Evolutionary conservation across 1,140 invertebrate genomes (phyloP).

Genomic region (Zaprionus tsacasi): DNA sequence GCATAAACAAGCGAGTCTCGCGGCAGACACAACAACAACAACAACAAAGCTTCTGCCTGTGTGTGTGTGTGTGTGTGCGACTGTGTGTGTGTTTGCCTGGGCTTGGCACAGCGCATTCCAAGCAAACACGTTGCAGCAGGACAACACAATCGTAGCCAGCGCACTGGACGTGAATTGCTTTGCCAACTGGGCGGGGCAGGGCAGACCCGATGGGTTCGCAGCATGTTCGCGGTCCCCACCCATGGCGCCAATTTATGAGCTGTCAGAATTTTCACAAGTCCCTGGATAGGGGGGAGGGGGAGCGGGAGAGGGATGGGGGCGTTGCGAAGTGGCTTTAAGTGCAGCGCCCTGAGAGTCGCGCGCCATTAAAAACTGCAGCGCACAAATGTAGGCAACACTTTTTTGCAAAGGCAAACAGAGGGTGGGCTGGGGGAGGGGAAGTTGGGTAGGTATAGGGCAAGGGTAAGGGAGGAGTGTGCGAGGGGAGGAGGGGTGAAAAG

Average conservation of each 20-base stretch:
- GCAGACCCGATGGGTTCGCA: neutral
- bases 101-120: conserved; percentile 39
- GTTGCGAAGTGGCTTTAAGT: conserved; percentile 30
- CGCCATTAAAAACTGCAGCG: neutral
- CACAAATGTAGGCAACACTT: conserved; percentile 63
- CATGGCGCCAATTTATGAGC: conserved; percentile 71
- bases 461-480: too few relatives aligned
- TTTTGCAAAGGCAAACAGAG: neutral
- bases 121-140: neutral
- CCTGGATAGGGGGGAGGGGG: conserved; percentile 7
- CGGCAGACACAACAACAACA: conserved; percentile 22
- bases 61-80: neutral
- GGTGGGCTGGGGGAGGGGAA: neutral
- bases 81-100: conserved; percentile 41
- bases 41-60: conserved; percentile 24
- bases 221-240: conserved; percentile 13
- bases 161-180: conserved; percentile 1
- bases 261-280: conserved; percentile 67
- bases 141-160: neutral
- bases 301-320: neutral
- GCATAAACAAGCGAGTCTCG: conserved; percentile 47
- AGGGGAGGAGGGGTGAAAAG: too few relatives aligned
- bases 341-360: neutral
- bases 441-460: too few relatives aligned
- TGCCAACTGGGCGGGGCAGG: conserved; percentile 10